Conservation (phyloP, 2,113 vertebrate genomes). For the Oophaga pumilio region DNA sequence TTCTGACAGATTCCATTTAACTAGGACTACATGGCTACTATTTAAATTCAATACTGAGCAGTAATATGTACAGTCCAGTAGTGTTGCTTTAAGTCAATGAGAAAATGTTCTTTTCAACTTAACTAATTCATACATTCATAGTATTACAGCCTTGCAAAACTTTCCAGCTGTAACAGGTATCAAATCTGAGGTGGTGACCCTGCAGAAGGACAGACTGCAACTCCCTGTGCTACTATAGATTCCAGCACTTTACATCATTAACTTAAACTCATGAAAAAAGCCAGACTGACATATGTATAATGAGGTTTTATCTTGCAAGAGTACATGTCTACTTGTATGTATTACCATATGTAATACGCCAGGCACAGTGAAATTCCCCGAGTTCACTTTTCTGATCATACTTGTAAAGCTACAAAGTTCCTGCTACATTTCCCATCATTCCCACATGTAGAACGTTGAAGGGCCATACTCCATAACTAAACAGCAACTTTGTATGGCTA, state of each 20-base stretch:
- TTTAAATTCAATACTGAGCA: too few relatives aligned
- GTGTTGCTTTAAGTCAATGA: background rate
- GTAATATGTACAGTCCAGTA: background rate
- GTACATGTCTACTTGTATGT: background rate
- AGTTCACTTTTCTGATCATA: background rate
- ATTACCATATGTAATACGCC: background rate
- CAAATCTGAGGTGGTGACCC: slow-evolving; percentile 13
- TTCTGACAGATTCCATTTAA: too few relatives aligned
- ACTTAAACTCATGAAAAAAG: slow-evolving; percentile 6
- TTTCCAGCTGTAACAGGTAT: slow-evolving; percentile 21
- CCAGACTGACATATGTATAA: background rate
- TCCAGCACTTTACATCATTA: background rate
- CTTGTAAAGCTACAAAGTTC: background rate
- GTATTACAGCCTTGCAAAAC: background rate
- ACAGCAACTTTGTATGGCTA: background rate
- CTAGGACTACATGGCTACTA: too few relatives aligned
- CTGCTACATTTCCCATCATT: background rate
- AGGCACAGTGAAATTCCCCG: background rate
- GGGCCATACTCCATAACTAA: background rate
- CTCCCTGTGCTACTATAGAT: background rate
- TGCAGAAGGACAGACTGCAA: background rate
- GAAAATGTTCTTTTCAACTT: background rate
- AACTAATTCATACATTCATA: background rate
- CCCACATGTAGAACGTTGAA: background rate
- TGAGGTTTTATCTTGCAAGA: slow-evolving; percentile 18